phyloP scores from a whole-genome alignment of 92 coral and sea anemone species.

The Virgularia gustaviana region DNA sequence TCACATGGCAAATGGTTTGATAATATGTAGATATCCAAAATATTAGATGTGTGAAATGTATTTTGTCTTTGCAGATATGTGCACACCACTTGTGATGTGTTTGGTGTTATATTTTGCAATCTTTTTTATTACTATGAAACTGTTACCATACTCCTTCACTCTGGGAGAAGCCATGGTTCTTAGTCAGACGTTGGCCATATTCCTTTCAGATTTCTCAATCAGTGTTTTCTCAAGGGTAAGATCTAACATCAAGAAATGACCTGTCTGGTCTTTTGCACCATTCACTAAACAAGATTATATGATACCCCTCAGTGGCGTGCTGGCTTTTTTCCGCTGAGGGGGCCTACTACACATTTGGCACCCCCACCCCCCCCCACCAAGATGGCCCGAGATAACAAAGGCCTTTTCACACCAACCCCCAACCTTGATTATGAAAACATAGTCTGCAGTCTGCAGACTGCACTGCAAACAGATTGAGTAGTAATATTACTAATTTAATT shows the following conservation, averaged over 20 bases:
- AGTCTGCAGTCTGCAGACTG: too few species aligned
- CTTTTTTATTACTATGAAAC: conserved; percentile 51
- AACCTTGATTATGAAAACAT: too few species aligned
- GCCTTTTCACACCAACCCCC: too few species aligned
- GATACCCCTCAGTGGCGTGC: too few species aligned
- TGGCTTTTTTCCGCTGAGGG: too few species aligned
- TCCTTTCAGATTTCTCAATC: conserved; percentile 63
- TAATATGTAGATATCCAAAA: not conserved
- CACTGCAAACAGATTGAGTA: too few species aligned
- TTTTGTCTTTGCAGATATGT: not conserved
- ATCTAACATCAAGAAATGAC: not conserved
- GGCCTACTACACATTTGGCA: too few species aligned
- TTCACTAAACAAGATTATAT: too few species aligned
- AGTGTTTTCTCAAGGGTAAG: conserved; percentile 69
- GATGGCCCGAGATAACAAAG: too few species aligned
- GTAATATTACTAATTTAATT: too few species aligned
- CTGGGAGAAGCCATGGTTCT: conserved; percentile 88
- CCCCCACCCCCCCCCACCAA: too few species aligned
- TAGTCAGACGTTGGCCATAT: conserved; percentile 55
- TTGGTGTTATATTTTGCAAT: conserved; percentile 52
- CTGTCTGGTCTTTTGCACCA: not conserved
- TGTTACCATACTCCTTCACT: conserved; percentile 70
- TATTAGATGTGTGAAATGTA: not conserved
- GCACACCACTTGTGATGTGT: conserved; percentile 37
- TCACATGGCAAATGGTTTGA: too few species aligned